Percentiles rank a stretch among this genome's conserved stretches.
phyloP scores from a whole-genome alignment of 2,113 vertebrate species.

The Hemiscyllium ocellatum region DNA sequence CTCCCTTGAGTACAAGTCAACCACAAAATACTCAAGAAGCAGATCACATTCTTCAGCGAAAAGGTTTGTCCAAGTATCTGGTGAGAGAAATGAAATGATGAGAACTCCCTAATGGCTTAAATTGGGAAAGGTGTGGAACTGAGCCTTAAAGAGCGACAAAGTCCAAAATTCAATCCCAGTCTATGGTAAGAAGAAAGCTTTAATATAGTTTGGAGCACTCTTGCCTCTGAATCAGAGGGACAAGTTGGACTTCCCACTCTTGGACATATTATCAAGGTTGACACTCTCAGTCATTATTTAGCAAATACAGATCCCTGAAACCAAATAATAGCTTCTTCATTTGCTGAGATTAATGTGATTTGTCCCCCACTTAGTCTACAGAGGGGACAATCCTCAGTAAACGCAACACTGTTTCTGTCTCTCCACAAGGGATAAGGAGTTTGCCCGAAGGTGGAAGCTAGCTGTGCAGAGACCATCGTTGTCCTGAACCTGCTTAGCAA shows the following conservation, averaged over 20 bases:
- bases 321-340: too few species aligned
- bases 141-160: not conserved
- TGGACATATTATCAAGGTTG: not conserved
- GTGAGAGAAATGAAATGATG: not conserved
- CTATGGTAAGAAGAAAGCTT: not conserved
- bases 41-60: conserved; percentile 69
- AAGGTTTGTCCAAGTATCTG: conserved; percentile 47
- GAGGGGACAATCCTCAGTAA: too few species aligned
- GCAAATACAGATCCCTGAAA: too few species aligned
- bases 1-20: conserved; percentile 53
- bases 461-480: too few species aligned
- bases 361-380: too few species aligned
- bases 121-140: not conserved
- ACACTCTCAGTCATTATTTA: not conserved
- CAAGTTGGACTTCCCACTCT: not conserved
- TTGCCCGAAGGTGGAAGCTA: too few species aligned
- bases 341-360: too few species aligned
- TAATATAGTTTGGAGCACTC: not conserved
- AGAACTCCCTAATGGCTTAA: not conserved
- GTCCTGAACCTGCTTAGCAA: too few species aligned
- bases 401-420: too few species aligned
- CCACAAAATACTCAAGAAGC: conserved; percentile 67
- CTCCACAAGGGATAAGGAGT: too few species aligned
- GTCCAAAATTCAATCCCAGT: not conserved
- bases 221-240: not conserved